Percentiles rank a stretch among this genome's conserved stretches.
Conservation (phyloP, 2,888 invertebrate species). For the Eugnorisma glareosa region DNA sequence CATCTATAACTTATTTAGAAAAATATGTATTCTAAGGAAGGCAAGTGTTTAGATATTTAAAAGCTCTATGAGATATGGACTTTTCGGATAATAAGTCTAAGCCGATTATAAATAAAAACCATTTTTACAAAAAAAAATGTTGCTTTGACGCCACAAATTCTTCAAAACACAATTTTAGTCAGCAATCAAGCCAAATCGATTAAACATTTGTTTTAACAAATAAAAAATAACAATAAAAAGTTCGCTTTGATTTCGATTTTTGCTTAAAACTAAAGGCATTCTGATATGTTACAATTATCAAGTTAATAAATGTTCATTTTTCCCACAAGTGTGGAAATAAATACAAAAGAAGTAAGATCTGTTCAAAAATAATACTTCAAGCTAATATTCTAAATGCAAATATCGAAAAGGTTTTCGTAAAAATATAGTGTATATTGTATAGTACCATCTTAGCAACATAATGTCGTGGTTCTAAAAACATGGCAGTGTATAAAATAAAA, state of each 20-base stretch:
- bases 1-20: constrained; percentile 25
- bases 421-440: constrained; percentile 39
- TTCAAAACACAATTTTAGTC: constrained; percentile 40
- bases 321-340: constrained; percentile 15
- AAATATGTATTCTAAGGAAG: constrained; percentile 45
- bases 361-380: constrained; percentile 37
- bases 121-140: constrained; percentile 4
- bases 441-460: constrained; percentile 20
- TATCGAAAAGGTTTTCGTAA: constrained; percentile 25
- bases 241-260: constrained; percentile 69
- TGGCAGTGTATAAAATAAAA: constrained; percentile 50
- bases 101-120: constrained; percentile 17
- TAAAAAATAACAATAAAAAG: constrained; percentile 72
- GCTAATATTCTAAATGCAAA: constrained; percentile 55
- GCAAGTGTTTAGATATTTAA: constrained; percentile 56
- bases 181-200: constrained; percentile 18
- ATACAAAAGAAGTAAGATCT: constrained; percentile 49
- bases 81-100: constrained; percentile 33
- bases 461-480: constrained; percentile 1
- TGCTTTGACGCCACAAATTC: constrained; percentile 23
- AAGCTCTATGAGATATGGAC: constrained; percentile 62
- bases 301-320: constrained; percentile 21
- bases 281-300: constrained; percentile 64
- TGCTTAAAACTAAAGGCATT: constrained; percentile 70
- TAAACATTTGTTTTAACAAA: constrained; percentile 45